Base-by-base conservation (phyloP, 1,140 invertebrate species). In the Vollenhovia emeryi region DNA sequence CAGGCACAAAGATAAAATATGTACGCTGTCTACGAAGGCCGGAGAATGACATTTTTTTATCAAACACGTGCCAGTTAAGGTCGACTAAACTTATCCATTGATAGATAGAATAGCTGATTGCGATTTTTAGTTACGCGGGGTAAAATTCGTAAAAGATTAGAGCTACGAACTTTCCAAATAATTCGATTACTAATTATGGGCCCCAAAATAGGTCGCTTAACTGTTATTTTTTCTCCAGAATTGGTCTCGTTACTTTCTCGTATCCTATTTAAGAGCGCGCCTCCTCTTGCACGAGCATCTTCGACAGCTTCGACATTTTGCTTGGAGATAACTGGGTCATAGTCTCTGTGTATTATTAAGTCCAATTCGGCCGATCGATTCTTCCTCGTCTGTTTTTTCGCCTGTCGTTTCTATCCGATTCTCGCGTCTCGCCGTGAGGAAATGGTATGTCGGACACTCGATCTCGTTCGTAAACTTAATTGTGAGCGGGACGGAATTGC, bases 401-500 rank as follows among this genome's bases (percentile, higher is more conserved):
- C 2, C 27, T 24, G 15, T 30, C 24, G 18, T 21, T 68, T 55
- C 45, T 80, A 48, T 27, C 36, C 40, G 3, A 43, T 45, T 79
- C 5, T 48, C 48, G 50, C 66, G 24, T 82, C 52, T 50, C 27
- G 24, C 24, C 15, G 27, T 15, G 73, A 69, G 50, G 27, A 79
- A 85, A 85, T 78, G 71, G 64, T 57, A 73, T 6, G 73, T 71
- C 48, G 69, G 36, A 82, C 55, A 48, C 66, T 73, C 52, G 45
- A 64, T 85, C 50, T 50, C 40, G 24, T 82, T 43, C 62, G 74
- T 88, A 83, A 88, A 88, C 84, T 86, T 89, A 89, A 89, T 86
- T 86, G 69, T 55, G 60, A 82, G 33, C 68, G 27, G 48, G 15
- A 15, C 36, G 30, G 86, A 76, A 88, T 86, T 88, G 87, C 69